These are phyloP conservation scores for Araneus ventricosus DNA, from an alignment of 1,140 invertebrate genomes.

Conservation along the genomic window DNA sequence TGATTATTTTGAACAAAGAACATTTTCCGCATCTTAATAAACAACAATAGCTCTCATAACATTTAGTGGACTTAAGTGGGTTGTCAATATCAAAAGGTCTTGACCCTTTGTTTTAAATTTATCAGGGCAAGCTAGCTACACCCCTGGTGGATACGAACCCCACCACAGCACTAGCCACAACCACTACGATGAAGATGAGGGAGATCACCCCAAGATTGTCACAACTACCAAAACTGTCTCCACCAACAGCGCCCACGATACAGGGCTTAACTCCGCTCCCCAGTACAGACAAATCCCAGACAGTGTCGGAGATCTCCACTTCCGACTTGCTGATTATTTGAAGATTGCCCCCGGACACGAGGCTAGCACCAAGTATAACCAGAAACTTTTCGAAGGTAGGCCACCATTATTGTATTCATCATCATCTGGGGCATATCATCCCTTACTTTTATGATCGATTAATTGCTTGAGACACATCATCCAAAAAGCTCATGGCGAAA, in stretches of 20 bases:
- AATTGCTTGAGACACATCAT: no score
- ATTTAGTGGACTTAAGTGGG: no score
- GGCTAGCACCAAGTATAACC: conserved; percentile 46
- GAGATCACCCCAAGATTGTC: conserved; percentile 37
- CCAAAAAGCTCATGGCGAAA: no score
- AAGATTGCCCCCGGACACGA: conserved; percentile 66
- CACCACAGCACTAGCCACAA: background rate
- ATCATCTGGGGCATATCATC: no score
- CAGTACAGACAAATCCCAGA: conserved; percentile 53
- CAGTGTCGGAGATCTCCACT: conserved; percentile 58
- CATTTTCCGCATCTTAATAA: no score
- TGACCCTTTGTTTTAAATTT: conserved; percentile 16
- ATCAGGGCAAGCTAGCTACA: conserved; percentile 67
- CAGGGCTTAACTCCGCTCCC: background rate
- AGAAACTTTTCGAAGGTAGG: conserved; percentile 65
- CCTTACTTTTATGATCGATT: no score
- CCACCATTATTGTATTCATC: background rate
- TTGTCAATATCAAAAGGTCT: background rate
- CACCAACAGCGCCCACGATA: conserved; percentile 61
- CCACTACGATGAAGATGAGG: conserved; percentile 33
- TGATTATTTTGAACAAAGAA: no score
- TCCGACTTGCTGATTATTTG: conserved; percentile 63
- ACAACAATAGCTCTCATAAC: no score
- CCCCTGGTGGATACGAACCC: conserved; percentile 32
- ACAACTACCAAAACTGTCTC: conserved; percentile 68